Evolutionary conservation across 37 sponge, comb jelly and placozoan genomes (phyloP), one percentile per base, ranked within the genome.

Genomic region (Aplysina aerophoba): DNA sequence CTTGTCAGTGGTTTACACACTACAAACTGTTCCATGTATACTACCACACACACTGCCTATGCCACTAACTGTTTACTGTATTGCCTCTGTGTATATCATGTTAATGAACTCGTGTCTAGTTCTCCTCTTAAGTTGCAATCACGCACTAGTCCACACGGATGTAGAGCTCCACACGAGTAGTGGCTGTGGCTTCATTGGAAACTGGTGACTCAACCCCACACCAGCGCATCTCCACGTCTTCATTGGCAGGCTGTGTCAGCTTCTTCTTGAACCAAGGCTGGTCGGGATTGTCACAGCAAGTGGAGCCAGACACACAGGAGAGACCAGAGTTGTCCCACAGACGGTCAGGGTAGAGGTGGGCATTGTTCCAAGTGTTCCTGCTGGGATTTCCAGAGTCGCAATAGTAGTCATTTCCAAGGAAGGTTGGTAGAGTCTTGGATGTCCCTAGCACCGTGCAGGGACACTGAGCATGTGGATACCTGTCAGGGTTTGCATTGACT

Each of bases 241-340:
- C 54, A 24, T 22, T 75, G 33, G 44, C 37, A 14, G 24, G 22
- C 15, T 31, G 22, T 36, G 1, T 50, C 31, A 36, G n/a, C 38
- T 31, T 40, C 31, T 14, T 44, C 53, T 75, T 75, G 54, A 75
- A 75, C 78, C 78, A 75, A 21, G 78, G 78, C 14, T 75, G 78
- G 37, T 75, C 78, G 21, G 78, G 78, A 41, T 75, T 41, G 50
- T 19, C 24, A 24, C 78, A 75, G 40, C 78, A 75, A 44, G 41
- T 75, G n/a, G 38, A 21, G n/a, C 37, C n/a, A 36, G 78, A 75
- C 44, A 30, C 14, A 24, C 78, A 75, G 28, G 64, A 62, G 16
- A 22, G 41, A 75, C 78, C 37, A 41, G 78, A 75, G 25, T 19
- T n/a, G 25, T 24, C 38, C 78, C 78, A 75, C n/a, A 75, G 78